Percentiles rank a stretch among this genome's conserved stretches.
phyloP scores from a whole-genome alignment of 53 echinoderm and acorn worm genomes.

The Paracentrotus lividus region DNA sequence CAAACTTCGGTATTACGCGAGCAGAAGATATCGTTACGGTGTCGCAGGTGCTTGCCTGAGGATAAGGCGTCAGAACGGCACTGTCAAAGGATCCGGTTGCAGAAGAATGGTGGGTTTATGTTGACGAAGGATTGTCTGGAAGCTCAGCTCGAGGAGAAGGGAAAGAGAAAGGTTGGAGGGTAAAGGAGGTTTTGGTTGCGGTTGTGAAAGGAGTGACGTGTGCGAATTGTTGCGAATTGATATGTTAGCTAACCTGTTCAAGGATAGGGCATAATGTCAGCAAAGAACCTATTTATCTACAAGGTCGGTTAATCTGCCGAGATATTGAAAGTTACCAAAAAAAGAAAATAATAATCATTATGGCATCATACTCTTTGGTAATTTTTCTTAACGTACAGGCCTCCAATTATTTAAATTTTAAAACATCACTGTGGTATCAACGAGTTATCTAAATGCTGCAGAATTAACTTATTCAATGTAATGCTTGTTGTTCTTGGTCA shows the following conservation, averaged over 20 bases:
- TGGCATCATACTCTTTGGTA: no score
- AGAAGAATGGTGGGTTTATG: conserved; percentile 15
- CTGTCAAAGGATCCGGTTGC: conserved; percentile 16
- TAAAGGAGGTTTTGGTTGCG: neutral
- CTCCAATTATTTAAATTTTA: no score
- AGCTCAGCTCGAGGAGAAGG: neutral
- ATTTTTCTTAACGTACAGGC: no score
- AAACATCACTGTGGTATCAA: no score
- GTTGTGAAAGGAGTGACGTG: neutral
- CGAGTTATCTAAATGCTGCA: no score
- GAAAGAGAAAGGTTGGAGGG: neutral
- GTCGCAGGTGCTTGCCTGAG: conserved; percentile 28
- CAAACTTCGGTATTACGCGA: neutral
- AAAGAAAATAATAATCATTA: no score
- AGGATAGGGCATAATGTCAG: neutral
- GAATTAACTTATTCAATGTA: no score
- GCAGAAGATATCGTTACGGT: neutral
- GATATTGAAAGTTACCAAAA: neutral
- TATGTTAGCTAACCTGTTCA: neutral
- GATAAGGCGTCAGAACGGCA: conserved; percentile 26
- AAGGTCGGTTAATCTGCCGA: neutral
- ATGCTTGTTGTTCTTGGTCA: no score
- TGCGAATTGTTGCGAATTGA: neutral
- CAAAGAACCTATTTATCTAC: no score
- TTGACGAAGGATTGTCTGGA: conserved; percentile 13